Conservation (phyloP, 53 echinoderm and acorn worm species). For the Glandiceps talaboti region DNA sequence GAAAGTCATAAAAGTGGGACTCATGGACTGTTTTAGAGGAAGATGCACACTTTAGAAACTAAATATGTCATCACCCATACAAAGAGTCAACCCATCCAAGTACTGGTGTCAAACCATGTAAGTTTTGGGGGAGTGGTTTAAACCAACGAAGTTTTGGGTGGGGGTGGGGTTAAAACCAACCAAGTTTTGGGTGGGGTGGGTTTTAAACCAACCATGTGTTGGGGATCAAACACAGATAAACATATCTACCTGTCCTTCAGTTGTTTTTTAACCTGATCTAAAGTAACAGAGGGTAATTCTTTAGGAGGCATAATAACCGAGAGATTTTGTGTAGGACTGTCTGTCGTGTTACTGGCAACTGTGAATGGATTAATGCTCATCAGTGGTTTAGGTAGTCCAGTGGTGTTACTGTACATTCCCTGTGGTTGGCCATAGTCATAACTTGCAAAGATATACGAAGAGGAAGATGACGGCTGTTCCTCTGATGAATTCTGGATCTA, state of each 20-base stretch:
- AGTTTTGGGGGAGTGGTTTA: too few species aligned
- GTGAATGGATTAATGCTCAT: not conserved
- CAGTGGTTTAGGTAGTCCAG: not conserved
- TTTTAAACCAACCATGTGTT: too few species aligned
- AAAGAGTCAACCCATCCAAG: too few species aligned
- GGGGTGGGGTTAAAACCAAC: too few species aligned
- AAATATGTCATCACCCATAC: too few species aligned
- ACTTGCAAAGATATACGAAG: not conserved
- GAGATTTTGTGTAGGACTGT: slow-evolving; percentile 4
- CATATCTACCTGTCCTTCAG: slow-evolving; percentile 64
- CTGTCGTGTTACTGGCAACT: not conserved
- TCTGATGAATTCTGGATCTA: not conserved
- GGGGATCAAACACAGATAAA: not conserved
- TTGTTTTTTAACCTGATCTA: slow-evolving; percentile 63
- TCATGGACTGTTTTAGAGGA: too few species aligned
- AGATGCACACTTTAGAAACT: too few species aligned
- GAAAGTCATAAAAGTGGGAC: too few species aligned
- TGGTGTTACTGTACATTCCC: not conserved
- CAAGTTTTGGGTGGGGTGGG: too few species aligned
- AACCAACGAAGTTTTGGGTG: too few species aligned
- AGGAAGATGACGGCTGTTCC: not conserved
- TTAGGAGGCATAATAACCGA: slow-evolving; percentile 35
- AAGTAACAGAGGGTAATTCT: slow-evolving; percentile 39
- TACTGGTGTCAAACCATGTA: too few species aligned
- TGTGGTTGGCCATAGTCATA: not conserved